These are phyloP conservation scores for Siniperca knerii DNA, from an alignment of 2,113 vertebrate species.

Conservation along the genomic window DNA sequence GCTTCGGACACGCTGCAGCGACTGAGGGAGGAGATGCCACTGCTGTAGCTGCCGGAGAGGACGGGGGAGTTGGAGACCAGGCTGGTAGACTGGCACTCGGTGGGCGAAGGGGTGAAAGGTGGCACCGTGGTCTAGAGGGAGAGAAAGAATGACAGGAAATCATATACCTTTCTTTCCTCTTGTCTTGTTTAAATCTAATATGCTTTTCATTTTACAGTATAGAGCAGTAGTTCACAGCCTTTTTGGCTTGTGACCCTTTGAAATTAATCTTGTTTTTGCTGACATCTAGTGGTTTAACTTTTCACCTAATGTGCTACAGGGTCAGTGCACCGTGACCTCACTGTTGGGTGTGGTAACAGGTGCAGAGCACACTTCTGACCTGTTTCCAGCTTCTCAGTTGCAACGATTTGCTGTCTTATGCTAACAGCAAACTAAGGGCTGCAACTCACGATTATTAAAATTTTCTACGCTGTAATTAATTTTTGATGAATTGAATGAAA, in stretches of 20 bases:
- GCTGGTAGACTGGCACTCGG: constrained; percentile 92
- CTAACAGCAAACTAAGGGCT: neutral
- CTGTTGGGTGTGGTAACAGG: no score
- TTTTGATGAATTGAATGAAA: neutral
- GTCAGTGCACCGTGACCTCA: no score
- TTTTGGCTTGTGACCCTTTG: neutral
- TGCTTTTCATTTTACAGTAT: neutral
- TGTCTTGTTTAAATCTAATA: neutral
- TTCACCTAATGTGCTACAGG: no score
- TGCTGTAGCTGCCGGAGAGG: constrained; percentile 97
- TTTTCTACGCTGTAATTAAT: neutral
- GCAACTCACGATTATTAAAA: neutral
- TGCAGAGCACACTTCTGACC: no score
- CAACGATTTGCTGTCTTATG: neutral
- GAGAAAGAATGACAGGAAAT: constrained; percentile 1
- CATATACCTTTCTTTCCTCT: neutral
- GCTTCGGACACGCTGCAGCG: constrained; percentile 96
- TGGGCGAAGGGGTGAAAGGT: constrained; percentile 95
- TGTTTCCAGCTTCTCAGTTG: neutral
- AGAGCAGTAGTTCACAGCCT: neutral
- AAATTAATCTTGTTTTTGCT: neutral
- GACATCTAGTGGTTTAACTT: no score
- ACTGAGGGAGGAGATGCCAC: constrained; percentile 96
- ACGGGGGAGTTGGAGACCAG: constrained; percentile 93
- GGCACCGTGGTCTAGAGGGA: constrained; percentile 86